Conservation (phyloP, 2,113 vertebrate genomes). For the Neogobius melanostomus region DNA sequence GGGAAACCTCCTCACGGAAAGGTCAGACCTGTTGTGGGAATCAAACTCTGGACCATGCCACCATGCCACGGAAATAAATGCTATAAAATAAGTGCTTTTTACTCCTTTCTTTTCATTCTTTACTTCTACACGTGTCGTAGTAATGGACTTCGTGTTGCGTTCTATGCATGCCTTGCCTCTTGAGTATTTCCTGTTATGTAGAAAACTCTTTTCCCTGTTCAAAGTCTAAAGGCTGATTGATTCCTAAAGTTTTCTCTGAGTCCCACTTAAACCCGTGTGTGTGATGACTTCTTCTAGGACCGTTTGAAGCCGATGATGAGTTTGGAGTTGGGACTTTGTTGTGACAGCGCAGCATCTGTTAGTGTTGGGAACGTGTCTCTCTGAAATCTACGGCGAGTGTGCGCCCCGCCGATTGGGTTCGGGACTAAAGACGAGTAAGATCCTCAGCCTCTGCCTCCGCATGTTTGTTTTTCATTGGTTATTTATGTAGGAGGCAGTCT, state of each 20-base stretch:
- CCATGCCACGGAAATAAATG: no score
- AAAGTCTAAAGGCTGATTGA: constrained; percentile 14
- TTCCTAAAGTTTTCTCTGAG: constrained; percentile 14
- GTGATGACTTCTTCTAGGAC: neutral
- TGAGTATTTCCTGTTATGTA: neutral
- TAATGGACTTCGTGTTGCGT: no score
- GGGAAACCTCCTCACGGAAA: no score
- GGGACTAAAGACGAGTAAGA: constrained; percentile 30
- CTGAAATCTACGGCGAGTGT: constrained; percentile 10
- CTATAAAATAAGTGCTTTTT: no score
- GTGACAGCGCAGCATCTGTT: constrained; percentile 9
- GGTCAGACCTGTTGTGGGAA: no score
- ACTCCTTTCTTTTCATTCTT: no score
- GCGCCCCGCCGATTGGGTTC: constrained; percentile 22
- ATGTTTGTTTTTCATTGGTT: constrained; percentile 64
- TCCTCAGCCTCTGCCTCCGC: constrained; percentile 25
- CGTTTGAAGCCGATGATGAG: constrained; percentile 11
- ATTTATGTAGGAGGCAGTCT: constrained; percentile 51
- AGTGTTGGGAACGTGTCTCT: constrained; percentile 5
- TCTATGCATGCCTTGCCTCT: no score
- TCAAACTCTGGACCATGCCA: no score
- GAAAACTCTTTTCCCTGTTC: neutral
- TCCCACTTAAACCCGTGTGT: neutral
- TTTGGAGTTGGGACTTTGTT: neutral
- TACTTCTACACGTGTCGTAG: no score